Evolutionary conservation across 2,113 vertebrate species (phyloP).

Genomic region (Atrichornis clamosus): DNA sequence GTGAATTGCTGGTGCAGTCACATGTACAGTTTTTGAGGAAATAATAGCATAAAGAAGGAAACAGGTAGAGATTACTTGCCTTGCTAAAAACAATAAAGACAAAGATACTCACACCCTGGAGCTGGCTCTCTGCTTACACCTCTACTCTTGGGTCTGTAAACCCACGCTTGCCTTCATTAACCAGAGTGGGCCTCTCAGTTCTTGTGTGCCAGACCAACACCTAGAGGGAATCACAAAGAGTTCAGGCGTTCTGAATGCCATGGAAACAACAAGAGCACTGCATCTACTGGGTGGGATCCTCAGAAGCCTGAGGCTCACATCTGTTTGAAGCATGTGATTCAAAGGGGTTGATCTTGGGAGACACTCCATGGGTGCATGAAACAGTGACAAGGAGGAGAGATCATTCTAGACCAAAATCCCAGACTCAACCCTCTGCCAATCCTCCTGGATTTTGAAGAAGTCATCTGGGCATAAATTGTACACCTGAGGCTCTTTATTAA

Average conservation of each 20-base stretch:
- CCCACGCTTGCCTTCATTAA: conserved; percentile 87
- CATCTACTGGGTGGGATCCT: not conserved
- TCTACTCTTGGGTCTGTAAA: conserved; percentile 85
- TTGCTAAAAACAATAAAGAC: not conserved
- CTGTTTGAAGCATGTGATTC: not conserved
- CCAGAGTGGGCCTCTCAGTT: conserved; percentile 83
- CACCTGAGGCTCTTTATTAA: not conserved
- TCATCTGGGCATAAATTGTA: not conserved
- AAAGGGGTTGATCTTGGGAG: not conserved
- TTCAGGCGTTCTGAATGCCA: not conserved
- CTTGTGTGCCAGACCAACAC: conserved; percentile 90
- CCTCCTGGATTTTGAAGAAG: not conserved
- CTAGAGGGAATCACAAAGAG: conserved; percentile 61
- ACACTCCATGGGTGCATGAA: not conserved
- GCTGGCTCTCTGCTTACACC: conserved; percentile 72
- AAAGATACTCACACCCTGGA: conserved; percentile 57
- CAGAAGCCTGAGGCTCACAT: not conserved
- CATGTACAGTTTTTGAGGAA: not conserved
- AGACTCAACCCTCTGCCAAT: not conserved
- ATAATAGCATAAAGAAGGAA: not conserved
- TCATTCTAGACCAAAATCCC: not conserved
- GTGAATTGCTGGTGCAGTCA: not conserved
- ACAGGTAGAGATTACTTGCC: not conserved
- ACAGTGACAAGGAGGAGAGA: not conserved
- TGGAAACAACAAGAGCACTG: not conserved